Conservation (phyloP, 2,113 vertebrate species). For the human (Homo sapiens) region GRCh38 chr4:68911501-68912000, state of each 20-base stretch:
- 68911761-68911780: too few relatives aligned
- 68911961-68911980: not conserved
- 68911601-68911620: fast-evolving
- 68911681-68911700: not conserved
- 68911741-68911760: too few relatives aligned
- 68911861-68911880: not conserved
- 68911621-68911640: fast-evolving
- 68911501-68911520: not conserved
- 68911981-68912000: not conserved
- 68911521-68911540: not conserved
- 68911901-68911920: not conserved
- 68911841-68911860: not conserved
- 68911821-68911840: not conserved
- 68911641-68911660: too few relatives aligned
- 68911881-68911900: not conserved
- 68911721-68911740: not conserved
- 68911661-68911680: not conserved
- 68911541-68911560: too few relatives aligned
- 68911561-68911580: not conserved
- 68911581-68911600: too few relatives aligned
- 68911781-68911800: not conserved
- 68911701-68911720: not conserved
- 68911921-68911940: not conserved
- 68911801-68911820: not conserved
- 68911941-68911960: not conserved